Evolutionary conservation across 2,797 vertebrate genomes (phyloP), one percentile per base, ranked within the genome.

Genomic region (Periophthalmus magnuspinnatus): DNA sequence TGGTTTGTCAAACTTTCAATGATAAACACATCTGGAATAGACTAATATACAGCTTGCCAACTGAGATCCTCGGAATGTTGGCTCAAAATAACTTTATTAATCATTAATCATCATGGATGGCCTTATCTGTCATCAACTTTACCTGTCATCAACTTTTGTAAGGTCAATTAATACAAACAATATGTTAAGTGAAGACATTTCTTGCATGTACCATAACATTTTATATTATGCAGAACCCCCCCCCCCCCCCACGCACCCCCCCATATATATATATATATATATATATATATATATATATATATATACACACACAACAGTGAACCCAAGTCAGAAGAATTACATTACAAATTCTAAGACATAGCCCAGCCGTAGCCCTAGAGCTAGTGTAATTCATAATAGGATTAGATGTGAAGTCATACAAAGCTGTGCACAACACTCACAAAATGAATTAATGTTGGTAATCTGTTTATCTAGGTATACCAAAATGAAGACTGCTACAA

Each of bases 401-500:
- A 11, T 56, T 16, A 64, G 33, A 73, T n/a, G 55, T 58, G 69
- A 67, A 63, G 67, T 71, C 17, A 69, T 70, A 28, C 60, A 32
- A 59, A 8, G 1, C 1, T 24, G 50, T 57, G 65, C 6, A 34
- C 47, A 24, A 41, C 62, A 34, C 48, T 5, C 6, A 8, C 47
- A 33, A 38, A 45, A 17, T 48, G 34, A 47, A 47, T 21, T 61
- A 66, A 32, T 52, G 68, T 10, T 70, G 7, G 16, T 47, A 22
- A 16, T 56, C 4, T 9, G 3, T 74, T 24, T 72, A 34, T 85
- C 71, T 82, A 98, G 97, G 71, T 98, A 99, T 83, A 99, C 97
- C 34, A 99, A 99, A 92, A 99, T 99, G 97, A 99, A 99, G 92
- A 99, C 97, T 0, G 97, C 97, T 17, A 99, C 97, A 79, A 99